A percentile compares a stretch with the other conserved stretches of the same genome.
phyloP scores from a whole-genome alignment of 2,113 vertebrate genomes.

The Corythornis madagascariensis region DNA sequence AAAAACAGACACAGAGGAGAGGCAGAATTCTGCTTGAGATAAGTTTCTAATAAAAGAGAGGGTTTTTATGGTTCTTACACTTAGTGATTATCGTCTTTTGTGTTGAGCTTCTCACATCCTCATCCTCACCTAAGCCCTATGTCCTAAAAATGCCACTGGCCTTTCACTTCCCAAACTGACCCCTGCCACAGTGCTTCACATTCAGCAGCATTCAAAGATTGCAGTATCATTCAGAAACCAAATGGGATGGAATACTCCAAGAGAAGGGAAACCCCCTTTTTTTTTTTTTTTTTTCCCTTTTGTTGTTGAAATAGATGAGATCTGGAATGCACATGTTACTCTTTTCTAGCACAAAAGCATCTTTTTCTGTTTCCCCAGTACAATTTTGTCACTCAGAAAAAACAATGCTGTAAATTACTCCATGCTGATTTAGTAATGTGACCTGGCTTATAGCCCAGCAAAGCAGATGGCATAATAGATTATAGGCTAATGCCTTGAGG shows the following conservation, averaged over 20 bases:
- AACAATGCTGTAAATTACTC: neutral
- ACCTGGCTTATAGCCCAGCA: conserved; percentile 40
- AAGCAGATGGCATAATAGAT: conserved; percentile 67
- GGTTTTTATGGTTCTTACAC: neutral
- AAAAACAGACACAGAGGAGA: neutral
- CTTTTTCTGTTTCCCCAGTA: neutral
- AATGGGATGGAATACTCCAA: neutral
- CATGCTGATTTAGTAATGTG: conserved; percentile 54
- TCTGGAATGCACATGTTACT: neutral
- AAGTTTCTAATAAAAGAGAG: neutral
- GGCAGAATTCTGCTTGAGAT: neutral
- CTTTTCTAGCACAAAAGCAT: neutral
- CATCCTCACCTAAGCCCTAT: neutral
- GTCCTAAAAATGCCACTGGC: neutral
- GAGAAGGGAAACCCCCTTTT: neutral
- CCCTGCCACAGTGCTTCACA: neutral
- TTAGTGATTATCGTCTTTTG: neutral
- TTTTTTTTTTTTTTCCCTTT: neutral
- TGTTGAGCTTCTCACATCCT: neutral
- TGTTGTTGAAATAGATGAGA: neutral
- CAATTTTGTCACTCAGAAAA: neutral
- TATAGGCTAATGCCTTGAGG: conserved; percentile 41
- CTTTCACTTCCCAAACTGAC: neutral
- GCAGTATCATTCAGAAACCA: neutral
- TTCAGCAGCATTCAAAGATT: neutral